Conservation (phyloP, 2,113 vertebrate species). For the Epinephelus lanceolatus region DNA sequence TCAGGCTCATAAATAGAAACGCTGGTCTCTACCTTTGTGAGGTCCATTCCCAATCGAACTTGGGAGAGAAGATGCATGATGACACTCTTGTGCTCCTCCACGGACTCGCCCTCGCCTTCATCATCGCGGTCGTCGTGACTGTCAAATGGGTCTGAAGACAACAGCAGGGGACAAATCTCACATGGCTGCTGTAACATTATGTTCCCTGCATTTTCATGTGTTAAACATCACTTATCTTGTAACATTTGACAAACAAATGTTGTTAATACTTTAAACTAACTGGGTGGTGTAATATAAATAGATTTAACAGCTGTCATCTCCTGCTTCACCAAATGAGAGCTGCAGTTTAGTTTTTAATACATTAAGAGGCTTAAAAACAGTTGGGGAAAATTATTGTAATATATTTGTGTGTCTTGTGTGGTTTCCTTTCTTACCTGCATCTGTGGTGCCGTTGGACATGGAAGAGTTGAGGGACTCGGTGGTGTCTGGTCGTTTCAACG, state of each 20-base stretch:
- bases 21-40: constrained; percentile 90
- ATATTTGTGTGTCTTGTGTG: background rate
- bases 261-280: background rate
- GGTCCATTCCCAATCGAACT: constrained; percentile 97
- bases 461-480: constrained; percentile 96
- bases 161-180: constrained; percentile 4
- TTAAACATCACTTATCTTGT: background rate
- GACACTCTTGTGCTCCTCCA: constrained; percentile 99
- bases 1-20: background rate
- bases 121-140: constrained; percentile 95
- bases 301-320: background rate
- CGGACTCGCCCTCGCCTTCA: constrained; percentile 93
- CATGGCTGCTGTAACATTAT: background rate
- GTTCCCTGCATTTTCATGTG: background rate
- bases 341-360: background rate
- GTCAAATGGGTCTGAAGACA: constrained; percentile 90
- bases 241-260: background rate
- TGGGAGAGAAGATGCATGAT: constrained; percentile 99
- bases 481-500: constrained; percentile 93
- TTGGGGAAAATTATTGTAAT: background rate
- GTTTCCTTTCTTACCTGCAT: constrained; percentile 87
- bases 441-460: constrained; percentile 97
- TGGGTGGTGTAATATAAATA: background rate
- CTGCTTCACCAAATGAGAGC: background rate
- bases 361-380: background rate